A percentile compares a stretch with the other conserved stretches of the same genome.
These are phyloP conservation scores for Polyommatus iphigenia DNA, from an alignment of 2,888 invertebrate species.

Conservation along the genomic window DNA sequence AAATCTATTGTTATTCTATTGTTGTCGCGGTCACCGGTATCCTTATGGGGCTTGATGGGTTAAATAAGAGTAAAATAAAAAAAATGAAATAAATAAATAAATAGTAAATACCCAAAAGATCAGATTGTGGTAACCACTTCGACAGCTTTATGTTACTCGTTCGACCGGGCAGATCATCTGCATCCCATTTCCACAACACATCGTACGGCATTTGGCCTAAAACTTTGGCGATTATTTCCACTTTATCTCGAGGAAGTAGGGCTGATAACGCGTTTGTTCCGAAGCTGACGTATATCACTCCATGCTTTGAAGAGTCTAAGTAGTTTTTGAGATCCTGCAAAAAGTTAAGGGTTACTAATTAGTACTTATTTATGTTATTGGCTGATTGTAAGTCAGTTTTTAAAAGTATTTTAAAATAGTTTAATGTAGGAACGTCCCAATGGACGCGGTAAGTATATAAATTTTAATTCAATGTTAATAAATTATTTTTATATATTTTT, in stretches of 20 bases:
- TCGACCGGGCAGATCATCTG: slow-evolving; percentile 49
- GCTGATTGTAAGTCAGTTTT: neutral
- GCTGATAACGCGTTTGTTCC: slow-evolving; percentile 52
- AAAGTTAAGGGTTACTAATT: neutral
- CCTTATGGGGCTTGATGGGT: no score
- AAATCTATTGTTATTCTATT: no score
- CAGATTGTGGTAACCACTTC: slow-evolving; percentile 63
- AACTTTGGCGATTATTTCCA: slow-evolving; percentile 50
- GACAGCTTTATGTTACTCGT: slow-evolving; percentile 49
- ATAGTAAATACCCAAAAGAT: slow-evolving; percentile 53
- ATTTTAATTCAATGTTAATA: no score
- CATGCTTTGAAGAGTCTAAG: slow-evolving; percentile 56
- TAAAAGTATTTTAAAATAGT: neutral
- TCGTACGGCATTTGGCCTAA: slow-evolving; percentile 56
- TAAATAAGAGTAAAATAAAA: neutral
- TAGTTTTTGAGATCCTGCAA: slow-evolving; percentile 55
- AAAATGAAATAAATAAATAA: no score
- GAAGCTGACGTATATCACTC: slow-evolving; percentile 56
- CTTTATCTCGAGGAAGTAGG: slow-evolving; percentile 42
- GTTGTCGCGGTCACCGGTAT: no score
- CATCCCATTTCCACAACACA: slow-evolving; percentile 64
- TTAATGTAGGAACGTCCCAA: no score
- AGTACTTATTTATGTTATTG: neutral
- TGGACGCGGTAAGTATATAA: neutral
- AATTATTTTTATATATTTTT: neutral